These are phyloP conservation scores for Melanerpes aurifrons DNA, from an alignment of 2,113 vertebrate genomes.

Conservation along the genomic window DNA sequence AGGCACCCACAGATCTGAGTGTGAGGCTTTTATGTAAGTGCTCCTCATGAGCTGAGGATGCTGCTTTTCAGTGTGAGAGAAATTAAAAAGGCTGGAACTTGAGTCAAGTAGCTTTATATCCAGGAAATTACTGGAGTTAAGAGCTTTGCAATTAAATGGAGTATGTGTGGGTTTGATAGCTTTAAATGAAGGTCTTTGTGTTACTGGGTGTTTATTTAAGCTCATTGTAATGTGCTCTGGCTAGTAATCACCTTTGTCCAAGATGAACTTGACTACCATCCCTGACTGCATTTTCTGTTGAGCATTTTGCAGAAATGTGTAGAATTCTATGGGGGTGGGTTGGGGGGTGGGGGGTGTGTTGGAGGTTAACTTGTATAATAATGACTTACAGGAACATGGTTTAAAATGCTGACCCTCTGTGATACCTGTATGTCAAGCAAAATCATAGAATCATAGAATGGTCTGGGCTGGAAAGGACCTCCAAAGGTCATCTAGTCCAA, in stretches of 20 bases:
- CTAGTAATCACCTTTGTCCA: not conserved
- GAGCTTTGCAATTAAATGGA: constrained; percentile 60
- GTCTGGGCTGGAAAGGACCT: not conserved
- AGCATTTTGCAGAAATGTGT: not conserved
- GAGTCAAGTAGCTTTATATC: constrained; percentile 11
- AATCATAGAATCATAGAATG: not conserved
- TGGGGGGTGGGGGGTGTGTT: too few relatives aligned
- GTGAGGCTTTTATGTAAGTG: not conserved
- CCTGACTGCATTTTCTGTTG: not conserved
- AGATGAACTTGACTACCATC: not conserved
- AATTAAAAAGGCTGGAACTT: constrained; percentile 46
- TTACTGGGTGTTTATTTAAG: constrained; percentile 31
- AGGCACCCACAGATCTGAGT: not conserved
- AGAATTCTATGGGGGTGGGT: not conserved
- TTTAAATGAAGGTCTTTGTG: constrained; percentile 33
- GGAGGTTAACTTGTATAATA: not conserved
- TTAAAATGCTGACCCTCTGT: not conserved
- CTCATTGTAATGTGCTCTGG: not conserved
- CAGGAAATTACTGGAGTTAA: constrained; percentile 57
- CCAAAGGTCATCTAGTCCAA: too few relatives aligned
- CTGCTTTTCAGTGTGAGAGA: constrained; percentile 27
- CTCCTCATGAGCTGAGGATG: not conserved
- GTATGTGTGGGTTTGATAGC: constrained; percentile 18
- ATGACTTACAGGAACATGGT: not conserved
- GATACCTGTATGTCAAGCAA: not conserved